Evolutionary conservation across 2,888 invertebrate genomes (phyloP), one percentile per base, ranked within the genome.

Genomic region (Phengaris alcon): DNA sequence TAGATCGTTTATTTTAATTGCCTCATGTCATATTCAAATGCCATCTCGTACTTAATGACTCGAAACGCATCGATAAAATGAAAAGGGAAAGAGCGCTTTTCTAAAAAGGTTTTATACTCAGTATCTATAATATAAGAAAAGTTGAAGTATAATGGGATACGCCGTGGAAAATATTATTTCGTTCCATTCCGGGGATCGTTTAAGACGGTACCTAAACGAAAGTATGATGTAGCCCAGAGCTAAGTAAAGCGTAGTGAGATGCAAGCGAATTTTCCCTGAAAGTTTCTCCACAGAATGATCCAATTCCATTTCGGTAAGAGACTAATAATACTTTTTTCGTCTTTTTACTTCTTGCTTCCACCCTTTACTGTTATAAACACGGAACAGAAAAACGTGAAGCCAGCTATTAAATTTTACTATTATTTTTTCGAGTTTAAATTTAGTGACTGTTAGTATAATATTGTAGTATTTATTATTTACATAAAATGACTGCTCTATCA

Each of bases 271-370:
- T 89, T 91, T 87, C 91, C 87, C 90, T 90, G 87, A 88, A 92
- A 93, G 88, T 89, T 91, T 91, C 89, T 86, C 87, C 90, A 84
- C 85, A 88, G 87, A 93, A 93, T 91, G 93, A 91, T 92, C 91
- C 92, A 92, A 92, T 93, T 93, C 93, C 93, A 93, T 93, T 93
- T 93, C 91, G 91, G 91, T 92, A 90, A 92, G 88, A 92, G 92
- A 92, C 93, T 93, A 93, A 93, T 93, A 93, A 93, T 91, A 93
- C 86, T 90, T 90, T 92, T 91, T 92, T 90, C 90, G 90, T 90
- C 90, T 90, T 93, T 92, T 93, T 93, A 91, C 93, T 91, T 90
- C 90, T 93, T 91, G 88, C 90, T 91, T 91, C 89, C 89, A 93
- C 92, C 92, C 93, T 92, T 93, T 93, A 93, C 91, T 92, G 89